Conservation (phyloP, 1,140 invertebrate genomes). For the Octopus bimaculoides region DNA sequence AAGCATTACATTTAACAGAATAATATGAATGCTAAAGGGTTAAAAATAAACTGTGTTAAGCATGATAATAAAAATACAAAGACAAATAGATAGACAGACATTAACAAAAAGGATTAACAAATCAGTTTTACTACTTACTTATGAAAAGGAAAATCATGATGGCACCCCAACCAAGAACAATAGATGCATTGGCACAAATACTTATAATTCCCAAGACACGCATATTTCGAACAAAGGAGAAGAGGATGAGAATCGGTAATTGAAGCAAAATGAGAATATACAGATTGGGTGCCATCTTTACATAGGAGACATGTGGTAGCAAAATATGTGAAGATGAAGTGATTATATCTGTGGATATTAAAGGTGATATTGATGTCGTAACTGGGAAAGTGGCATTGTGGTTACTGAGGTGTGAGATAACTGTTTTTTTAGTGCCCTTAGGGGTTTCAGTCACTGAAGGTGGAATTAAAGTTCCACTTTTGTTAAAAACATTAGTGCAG, state of each 20-base stretch:
- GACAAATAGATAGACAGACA: too few relatives aligned
- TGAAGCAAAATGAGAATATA: constrained; percentile 42
- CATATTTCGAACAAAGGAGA: constrained; percentile 44
- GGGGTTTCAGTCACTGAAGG: constrained; percentile 7
- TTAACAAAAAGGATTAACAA: too few relatives aligned
- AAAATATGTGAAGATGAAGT: too few relatives aligned
- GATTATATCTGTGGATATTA: too few relatives aligned
- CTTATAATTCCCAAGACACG: constrained; percentile 46
- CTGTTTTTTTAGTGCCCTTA: constrained; percentile 18
- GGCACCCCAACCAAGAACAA: constrained; percentile 46
- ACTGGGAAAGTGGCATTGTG: too few relatives aligned
- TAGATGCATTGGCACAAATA: constrained; percentile 44
- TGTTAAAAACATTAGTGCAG: constrained; percentile 3
- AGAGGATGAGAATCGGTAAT: constrained; percentile 44
- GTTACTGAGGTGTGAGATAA: too few relatives aligned
- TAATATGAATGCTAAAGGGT: too few relatives aligned
- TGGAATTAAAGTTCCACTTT: constrained; percentile 12
- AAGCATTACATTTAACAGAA: too few relatives aligned
- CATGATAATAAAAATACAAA: too few relatives aligned
- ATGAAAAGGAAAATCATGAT: constrained; percentile 39
- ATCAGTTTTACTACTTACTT: constrained; percentile 33
- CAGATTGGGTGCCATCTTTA: constrained; percentile 29
- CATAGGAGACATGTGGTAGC: too few relatives aligned
- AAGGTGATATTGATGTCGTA: too few relatives aligned
- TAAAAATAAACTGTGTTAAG: too few relatives aligned